These are phyloP conservation scores for Palythoa heliodiscus DNA, from an alignment of 92 coral and sea anemone species.

Conservation along the genomic window DNA sequence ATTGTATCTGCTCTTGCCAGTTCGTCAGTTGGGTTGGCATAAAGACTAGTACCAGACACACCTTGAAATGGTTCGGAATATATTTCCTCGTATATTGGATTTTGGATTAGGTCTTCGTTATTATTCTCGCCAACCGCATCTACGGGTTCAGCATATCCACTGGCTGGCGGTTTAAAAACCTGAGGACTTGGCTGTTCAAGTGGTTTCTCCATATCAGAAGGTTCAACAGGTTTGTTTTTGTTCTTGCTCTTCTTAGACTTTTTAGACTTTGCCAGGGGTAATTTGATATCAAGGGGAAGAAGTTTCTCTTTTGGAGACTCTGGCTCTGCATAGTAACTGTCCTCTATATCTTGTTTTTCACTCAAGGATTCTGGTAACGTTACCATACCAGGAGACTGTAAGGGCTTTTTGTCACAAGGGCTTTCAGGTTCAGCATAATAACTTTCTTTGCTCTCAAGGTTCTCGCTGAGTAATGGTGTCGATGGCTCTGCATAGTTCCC, in stretches of 20 bases:
- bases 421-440: conserved; percentile 56
- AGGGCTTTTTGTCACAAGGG: conserved; percentile 35
- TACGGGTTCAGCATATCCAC: conserved; percentile 88
- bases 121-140: conserved; percentile 67
- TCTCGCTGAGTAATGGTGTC: conserved; percentile 20
- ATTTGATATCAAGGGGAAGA: neutral
- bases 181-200: conserved; percentile 19
- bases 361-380: neutral
- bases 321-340: conserved; percentile 51
- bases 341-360: conserved; percentile 31
- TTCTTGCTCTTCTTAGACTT: conserved; percentile 4
- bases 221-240: conserved; percentile 20
- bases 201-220: conserved; percentile 48
- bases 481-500: conserved; percentile 70
- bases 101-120: conserved; percentile 60
- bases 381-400: neutral
- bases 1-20: conserved; percentile 70
- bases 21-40: conserved; percentile 74
- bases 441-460: conserved; percentile 32
- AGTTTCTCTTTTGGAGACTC: conserved; percentile 27
- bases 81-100: conserved; percentile 93
- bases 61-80: conserved; percentile 96
- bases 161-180: conserved; percentile 33
- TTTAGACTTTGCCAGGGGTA: conserved; percentile 10
- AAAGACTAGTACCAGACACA: conserved; percentile 92